These are phyloP conservation scores for Sitta carolinensis DNA, from an alignment of 2,797 vertebrate genomes.

Conservation along the genomic window DNA sequence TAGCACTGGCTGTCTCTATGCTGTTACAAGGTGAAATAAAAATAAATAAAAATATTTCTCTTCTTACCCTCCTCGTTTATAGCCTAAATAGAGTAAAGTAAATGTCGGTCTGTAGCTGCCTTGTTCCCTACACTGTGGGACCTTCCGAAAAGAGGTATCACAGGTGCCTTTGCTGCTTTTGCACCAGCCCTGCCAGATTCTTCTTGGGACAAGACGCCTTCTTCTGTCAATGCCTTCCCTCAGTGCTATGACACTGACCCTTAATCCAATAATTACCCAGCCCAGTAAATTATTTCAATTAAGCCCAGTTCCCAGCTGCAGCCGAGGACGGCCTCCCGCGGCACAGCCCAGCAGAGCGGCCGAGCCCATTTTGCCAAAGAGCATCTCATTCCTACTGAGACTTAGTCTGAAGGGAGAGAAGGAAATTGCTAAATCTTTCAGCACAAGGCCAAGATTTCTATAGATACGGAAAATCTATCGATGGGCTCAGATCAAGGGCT, in stretches of 20 bases:
- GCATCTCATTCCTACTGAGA: background rate
- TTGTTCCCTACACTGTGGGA: background rate
- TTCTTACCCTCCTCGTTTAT: background rate
- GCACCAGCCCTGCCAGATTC: background rate
- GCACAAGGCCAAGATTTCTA: conserved; percentile 21
- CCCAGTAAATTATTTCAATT: conserved; percentile 60
- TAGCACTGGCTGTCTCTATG: background rate
- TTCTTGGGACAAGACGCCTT: background rate
- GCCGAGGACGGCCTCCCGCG: background rate
- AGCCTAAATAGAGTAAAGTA: background rate
- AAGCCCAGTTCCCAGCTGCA: conserved; percentile 42
- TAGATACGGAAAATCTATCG: conserved; percentile 28
- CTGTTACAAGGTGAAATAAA: conserved; percentile 10
- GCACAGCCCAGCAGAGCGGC: background rate
- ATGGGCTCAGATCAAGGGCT: background rate
- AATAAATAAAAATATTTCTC: conserved; percentile 10
- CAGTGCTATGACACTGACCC: background rate
- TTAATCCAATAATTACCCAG: background rate
- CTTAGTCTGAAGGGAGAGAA: background rate
- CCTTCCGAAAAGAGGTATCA: background rate
- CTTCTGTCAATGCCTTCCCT: background rate
- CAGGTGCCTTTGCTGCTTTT: background rate
- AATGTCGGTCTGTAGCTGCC: background rate
- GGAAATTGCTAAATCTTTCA: conserved; percentile 23
- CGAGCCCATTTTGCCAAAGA: background rate